Conservation (phyloP, 2,797 vertebrate genomes). For the Clamator glandarius region DNA sequence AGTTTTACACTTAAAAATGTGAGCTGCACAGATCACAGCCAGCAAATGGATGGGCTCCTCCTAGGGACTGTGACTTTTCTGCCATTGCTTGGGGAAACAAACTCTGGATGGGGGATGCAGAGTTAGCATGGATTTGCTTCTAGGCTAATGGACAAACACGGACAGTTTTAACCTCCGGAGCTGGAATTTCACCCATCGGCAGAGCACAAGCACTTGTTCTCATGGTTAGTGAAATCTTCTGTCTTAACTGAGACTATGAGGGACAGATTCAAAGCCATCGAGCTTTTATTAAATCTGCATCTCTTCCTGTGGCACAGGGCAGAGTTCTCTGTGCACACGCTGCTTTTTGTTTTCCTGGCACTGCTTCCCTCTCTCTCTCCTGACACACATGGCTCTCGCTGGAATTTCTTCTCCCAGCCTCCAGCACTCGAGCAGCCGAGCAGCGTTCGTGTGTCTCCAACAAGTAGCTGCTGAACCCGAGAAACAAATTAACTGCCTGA, state of each 20-base stretch:
- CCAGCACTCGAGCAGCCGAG: constrained; percentile 54
- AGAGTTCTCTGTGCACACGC: not conserved
- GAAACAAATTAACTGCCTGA: constrained; percentile 75
- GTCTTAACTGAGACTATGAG: not conserved
- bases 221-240: not conserved
- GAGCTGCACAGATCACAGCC: not conserved
- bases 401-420: constrained; percentile 53
- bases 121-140: not conserved
- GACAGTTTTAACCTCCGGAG: not conserved
- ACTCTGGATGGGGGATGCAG: not conserved
- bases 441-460: constrained; percentile 51
- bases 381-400: constrained; percentile 27
- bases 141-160: not conserved
- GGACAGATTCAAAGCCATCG: not conserved
- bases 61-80: not conserved
- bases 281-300: not conserved
- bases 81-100: not conserved
- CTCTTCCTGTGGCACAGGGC: not conserved
- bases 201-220: fast-evolving
- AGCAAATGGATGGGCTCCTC: not conserved
- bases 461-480: constrained; percentile 63
- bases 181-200: not conserved
- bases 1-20: not conserved
- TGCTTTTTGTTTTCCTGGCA: not conserved
- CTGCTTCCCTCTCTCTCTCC: constrained; percentile 4